Evolutionary conservation across 2,113 vertebrate genomes (phyloP).

Genomic region (Mystacornis crossleyi): DNA sequence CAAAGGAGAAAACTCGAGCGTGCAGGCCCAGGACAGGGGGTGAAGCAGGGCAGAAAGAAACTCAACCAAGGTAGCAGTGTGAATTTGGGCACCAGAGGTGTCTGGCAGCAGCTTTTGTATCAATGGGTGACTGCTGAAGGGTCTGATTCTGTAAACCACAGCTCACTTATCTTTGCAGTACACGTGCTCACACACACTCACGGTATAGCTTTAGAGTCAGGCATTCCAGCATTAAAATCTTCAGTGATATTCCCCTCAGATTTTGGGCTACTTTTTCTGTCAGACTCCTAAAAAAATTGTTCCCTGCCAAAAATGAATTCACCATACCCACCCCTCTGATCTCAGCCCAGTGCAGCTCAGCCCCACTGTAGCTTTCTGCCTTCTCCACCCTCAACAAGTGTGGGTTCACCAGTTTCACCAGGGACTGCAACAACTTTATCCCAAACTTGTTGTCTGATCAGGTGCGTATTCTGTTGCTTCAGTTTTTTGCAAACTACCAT

Average conservation of each 20-base stretch:
- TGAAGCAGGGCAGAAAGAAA: not conserved
- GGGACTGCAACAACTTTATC: not conserved
- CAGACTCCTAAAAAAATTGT: not conserved
- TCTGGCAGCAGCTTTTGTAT: not conserved
- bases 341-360: not conserved
- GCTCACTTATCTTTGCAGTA: not conserved
- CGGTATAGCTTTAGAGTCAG: not conserved
- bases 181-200: fast-evolving
- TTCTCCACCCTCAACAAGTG: not conserved
- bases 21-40: not conserved
- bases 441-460: not conserved
- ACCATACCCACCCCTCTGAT: no score
- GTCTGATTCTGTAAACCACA: not conserved
- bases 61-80: fast-evolving
- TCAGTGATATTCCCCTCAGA: not conserved
- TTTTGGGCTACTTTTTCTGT: not conserved
- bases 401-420: not conserved
- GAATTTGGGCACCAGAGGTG: not conserved
- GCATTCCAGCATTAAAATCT: not conserved
- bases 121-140: not conserved
- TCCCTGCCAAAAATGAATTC: not conserved
- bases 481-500: slow-evolving; percentile 47
- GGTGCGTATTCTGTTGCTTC: slow-evolving; percentile 37
- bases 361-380: not conserved
- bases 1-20: not conserved